Percentiles rank a stretch among this genome's conserved stretches.
Conservation (phyloP, 2,888 invertebrate genomes). For the Ophion costatus region DNA sequence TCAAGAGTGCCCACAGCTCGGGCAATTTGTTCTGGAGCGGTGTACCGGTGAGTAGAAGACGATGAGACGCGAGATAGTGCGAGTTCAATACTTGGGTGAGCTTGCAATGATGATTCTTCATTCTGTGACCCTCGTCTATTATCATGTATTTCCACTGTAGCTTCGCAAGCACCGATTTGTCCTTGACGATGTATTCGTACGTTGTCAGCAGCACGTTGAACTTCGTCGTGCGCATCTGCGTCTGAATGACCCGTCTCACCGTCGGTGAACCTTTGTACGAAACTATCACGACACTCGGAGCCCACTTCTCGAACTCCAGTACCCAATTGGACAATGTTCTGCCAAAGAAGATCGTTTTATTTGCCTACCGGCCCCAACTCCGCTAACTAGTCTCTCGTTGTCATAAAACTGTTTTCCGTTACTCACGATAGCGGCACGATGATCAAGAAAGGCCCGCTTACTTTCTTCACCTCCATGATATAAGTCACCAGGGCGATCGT, state of each 20-base stretch:
- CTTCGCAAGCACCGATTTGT: conserved; percentile 97
- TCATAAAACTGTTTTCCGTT: neutral
- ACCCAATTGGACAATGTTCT: conserved; percentile 99
- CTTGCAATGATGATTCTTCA: conserved; percentile 99
- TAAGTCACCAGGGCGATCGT: conserved; percentile 98
- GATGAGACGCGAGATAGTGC: conserved; percentile 97
- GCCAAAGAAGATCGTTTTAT: conserved; percentile 67
- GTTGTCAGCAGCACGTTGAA: conserved; percentile 99
- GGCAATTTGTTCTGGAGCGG: conserved; percentile 99
- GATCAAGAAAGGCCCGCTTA: conserved; percentile 98
- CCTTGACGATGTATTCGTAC: conserved; percentile 99
- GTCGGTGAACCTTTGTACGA: conserved; percentile 98
- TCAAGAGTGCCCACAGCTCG: conserved; percentile 98
- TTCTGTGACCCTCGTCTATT: conserved; percentile 99
- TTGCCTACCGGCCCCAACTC: no score
- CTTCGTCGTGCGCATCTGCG: conserved; percentile 95
- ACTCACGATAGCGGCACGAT: conserved; percentile 98
- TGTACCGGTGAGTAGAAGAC: conserved; percentile 98
- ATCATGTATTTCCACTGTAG: conserved; percentile 99
- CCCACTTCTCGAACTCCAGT: conserved; percentile 99
- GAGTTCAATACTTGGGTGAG: conserved; percentile 98
- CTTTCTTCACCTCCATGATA: conserved; percentile 99
- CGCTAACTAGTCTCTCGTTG: neutral
- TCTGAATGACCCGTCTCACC: conserved; percentile 92
- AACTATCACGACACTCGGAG: conserved; percentile 95